phyloP scores from a whole-genome alignment of 2,888 invertebrate genomes.

The Charanyca ferruginea region DNA sequence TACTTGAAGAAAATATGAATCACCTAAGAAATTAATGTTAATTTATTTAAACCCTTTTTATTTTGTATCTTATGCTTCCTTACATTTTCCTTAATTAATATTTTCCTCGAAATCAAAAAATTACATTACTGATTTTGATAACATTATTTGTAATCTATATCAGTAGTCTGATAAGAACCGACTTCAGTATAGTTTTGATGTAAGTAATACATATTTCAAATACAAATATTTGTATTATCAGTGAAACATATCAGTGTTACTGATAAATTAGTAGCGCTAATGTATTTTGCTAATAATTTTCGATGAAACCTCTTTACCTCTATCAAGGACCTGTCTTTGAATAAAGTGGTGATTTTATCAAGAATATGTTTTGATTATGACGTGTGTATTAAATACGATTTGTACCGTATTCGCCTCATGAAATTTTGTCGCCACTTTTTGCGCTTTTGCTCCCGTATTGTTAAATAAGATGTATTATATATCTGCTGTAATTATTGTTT shows the following conservation, averaged over 20 bases:
- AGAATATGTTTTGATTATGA: neutral
- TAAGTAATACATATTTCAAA: constrained; percentile 2
- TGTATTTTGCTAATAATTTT: constrained; percentile 27
- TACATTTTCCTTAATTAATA: constrained; percentile 6
- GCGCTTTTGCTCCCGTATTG: too few relatives aligned
- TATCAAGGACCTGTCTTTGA: neutral
- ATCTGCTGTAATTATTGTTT: too few relatives aligned
- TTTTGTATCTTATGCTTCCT: neutral
- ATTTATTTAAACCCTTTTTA: neutral
- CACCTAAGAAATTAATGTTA: neutral
- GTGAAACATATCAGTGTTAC: constrained; percentile 6
- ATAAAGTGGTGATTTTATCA: neutral
- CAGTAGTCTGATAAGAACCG: constrained; percentile 14
- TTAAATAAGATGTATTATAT: too few relatives aligned
- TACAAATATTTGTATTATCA: constrained; percentile 10
- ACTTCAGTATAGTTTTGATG: constrained; percentile 2
- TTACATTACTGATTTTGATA: constrained; percentile 10
- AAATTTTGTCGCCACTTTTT: too few relatives aligned
- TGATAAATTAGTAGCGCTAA: constrained; percentile 33
- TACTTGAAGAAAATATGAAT: constrained; percentile 1
- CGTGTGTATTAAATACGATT: neutral
- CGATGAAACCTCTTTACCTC: neutral
- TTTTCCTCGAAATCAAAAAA: constrained; percentile 14
- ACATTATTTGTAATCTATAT: constrained; percentile 11
- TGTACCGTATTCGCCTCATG: neutral